Base-by-base conservation (phyloP, 2,888 invertebrate genomes). In the Spisula subtruncata region DNA sequence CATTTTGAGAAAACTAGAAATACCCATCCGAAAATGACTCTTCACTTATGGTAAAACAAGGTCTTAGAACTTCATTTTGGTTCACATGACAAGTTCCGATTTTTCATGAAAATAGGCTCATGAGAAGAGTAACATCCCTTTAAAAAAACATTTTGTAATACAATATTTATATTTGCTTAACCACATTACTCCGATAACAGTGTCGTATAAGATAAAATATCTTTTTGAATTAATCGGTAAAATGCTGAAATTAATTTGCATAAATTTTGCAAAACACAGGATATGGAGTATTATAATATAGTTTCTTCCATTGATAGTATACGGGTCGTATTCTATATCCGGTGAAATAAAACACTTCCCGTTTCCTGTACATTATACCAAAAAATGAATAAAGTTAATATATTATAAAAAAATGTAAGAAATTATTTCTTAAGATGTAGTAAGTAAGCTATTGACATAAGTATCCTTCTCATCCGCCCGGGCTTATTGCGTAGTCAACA, bases 331-430 rank as follows among this genome's bases (percentile, higher is more conserved):
- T 66, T 66, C 60, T 5, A 12, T 25, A n/a, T 25, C 60, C 60
- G 12, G 0, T 66, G 60, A 25, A 66, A 66, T 66, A 10, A 66
- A 66, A 66, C 25, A 25, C 60, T 25, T 12, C 25, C 60, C 10
- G 60, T 66, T 66, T 66, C 60, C 60, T 66, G 60, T 25, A 25
- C 8, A 66, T 66, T 66, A 25, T 66, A 66, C 60, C 18, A 12
- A 66, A 66, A 66, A 66, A 10, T 66, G 60, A 66, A 66, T 66
- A 66, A 66, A 25, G 25, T 66, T 66, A 66, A 66, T 66, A 66
- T 66, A 66, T 66, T 66, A 66, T n/a, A 60, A 66, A 66, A n/a
- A 66, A 10, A 25, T 66, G 10, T 66, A 6, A 0, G 12, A 25
- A n/a, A n/a, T n/a, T n/a, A n/a, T 66, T 12, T 66, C 2, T 66